phyloP scores from a whole-genome alignment of 2,888 invertebrate species.

The Helobdella robusta region DNA sequence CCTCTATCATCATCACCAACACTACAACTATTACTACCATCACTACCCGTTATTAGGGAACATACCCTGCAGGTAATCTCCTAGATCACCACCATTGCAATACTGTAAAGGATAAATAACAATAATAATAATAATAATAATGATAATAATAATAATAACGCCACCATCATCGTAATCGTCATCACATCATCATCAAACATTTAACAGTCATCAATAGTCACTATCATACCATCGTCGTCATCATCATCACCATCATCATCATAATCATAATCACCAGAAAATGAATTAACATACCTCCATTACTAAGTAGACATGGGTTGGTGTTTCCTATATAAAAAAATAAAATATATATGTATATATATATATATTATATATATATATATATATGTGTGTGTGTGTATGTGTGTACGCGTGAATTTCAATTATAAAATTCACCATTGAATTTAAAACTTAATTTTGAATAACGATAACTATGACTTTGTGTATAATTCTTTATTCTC shows the following conservation, averaged over 20 bases:
- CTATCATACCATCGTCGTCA: too few species aligned
- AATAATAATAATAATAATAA: background rate
- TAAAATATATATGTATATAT: background rate
- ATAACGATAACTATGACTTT: too few species aligned
- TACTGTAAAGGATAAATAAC: slow-evolving; percentile 59
- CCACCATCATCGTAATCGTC: background rate
- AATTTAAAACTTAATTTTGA: too few species aligned
- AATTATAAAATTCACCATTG: too few species aligned
- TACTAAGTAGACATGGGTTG: slow-evolving; percentile 86
- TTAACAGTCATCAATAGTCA: too few species aligned
- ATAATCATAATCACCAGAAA: background rate
- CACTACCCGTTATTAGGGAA: too few species aligned
- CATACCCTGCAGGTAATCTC: slow-evolving; percentile 77
- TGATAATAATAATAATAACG: background rate
- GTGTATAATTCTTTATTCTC: too few species aligned
- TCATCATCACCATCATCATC: slow-evolving; percentile 3
- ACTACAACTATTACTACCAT: too few species aligned
- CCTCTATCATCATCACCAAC: background rate
- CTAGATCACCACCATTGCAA: slow-evolving; percentile 97
- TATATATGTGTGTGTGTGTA: background rate
- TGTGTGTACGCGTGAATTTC: too few species aligned
- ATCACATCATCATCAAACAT: too few species aligned
- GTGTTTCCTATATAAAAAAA: slow-evolving; percentile 78
- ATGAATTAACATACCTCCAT: slow-evolving; percentile 79
- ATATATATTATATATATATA: background rate